Conservation (phyloP, 2,888 invertebrate species). For the Zele albiditarsus region DNA sequence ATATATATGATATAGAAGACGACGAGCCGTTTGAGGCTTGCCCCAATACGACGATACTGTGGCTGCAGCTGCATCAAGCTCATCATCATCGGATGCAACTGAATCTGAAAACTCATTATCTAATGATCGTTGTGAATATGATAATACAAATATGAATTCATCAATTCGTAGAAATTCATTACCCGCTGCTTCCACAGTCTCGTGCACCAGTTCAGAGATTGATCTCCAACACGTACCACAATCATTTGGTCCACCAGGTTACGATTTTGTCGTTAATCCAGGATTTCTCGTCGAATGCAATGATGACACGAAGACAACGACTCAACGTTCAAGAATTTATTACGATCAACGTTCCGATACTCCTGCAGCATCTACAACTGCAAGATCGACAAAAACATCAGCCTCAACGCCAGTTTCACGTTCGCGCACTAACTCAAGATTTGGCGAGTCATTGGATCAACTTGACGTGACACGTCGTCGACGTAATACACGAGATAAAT, state of each 20-base stretch:
- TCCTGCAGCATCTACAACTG: background rate
- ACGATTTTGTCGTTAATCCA: conserved; percentile 38
- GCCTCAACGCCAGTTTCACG: conserved; percentile 30
- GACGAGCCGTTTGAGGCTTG: conserved; percentile 71
- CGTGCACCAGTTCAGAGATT: conserved; percentile 41
- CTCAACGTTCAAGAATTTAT: conserved; percentile 14
- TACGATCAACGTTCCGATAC: conserved; percentile 28
- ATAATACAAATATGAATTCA: conserved; percentile 33
- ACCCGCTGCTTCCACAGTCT: conserved; percentile 33
- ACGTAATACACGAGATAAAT: conserved; percentile 31
- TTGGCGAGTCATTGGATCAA: conserved; percentile 22
- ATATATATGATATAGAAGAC: conserved; percentile 82
- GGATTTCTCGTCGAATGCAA: conserved; percentile 38
- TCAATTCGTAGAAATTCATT: conserved; percentile 22
- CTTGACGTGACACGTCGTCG: conserved; percentile 22
- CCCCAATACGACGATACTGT: conserved; percentile 61
- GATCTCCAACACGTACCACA: conserved; percentile 25
- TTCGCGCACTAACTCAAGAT: conserved; percentile 26
- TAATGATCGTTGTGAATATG: conserved; percentile 47
- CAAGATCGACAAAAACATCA: conserved; percentile 33
- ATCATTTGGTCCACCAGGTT: conserved; percentile 32
- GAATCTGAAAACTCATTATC: conserved; percentile 52
- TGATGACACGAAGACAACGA: conserved; percentile 26
- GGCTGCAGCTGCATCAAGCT: conserved; percentile 60
- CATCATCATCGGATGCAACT: conserved; percentile 63